These are phyloP conservation scores for Diogma glabrata DNA, from an alignment of 2,888 invertebrate species.

Conservation along the genomic window DNA sequence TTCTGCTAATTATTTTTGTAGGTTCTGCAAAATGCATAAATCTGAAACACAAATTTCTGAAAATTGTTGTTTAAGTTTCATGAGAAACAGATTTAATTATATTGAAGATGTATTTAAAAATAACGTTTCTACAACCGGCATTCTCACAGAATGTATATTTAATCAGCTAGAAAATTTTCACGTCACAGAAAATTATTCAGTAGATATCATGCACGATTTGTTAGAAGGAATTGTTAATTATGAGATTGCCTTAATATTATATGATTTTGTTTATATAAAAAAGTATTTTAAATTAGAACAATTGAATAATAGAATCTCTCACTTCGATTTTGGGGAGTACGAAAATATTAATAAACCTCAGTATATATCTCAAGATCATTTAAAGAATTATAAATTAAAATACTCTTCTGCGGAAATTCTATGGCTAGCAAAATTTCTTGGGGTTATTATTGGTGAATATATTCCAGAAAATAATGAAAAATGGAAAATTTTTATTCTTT, in stretches of 20 bases:
- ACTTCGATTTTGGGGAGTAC: background rate
- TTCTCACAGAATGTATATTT: background rate
- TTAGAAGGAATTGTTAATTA: background rate
- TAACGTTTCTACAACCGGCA: background rate
- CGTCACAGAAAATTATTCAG: background rate
- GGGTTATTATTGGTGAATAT: background rate
- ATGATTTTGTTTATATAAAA: background rate
- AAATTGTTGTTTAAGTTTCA: background rate
- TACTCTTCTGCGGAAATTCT: background rate
- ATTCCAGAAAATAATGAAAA: background rate
- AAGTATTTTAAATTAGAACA: background rate
- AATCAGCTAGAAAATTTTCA: background rate
- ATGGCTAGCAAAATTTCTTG: background rate
- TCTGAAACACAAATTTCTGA: background rate
- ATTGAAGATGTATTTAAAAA: background rate
- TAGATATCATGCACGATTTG: background rate
- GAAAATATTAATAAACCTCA: background rate
- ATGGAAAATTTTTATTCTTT: background rate
- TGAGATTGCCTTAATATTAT: background rate
- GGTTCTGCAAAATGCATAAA: background rate
- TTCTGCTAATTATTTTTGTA: background rate
- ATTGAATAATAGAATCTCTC: background rate
- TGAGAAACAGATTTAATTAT: background rate
- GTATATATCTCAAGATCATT: background rate
- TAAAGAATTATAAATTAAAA: background rate